Conservation (phyloP, 2,113 vertebrate genomes). For the Pelecanus crispus region DNA sequence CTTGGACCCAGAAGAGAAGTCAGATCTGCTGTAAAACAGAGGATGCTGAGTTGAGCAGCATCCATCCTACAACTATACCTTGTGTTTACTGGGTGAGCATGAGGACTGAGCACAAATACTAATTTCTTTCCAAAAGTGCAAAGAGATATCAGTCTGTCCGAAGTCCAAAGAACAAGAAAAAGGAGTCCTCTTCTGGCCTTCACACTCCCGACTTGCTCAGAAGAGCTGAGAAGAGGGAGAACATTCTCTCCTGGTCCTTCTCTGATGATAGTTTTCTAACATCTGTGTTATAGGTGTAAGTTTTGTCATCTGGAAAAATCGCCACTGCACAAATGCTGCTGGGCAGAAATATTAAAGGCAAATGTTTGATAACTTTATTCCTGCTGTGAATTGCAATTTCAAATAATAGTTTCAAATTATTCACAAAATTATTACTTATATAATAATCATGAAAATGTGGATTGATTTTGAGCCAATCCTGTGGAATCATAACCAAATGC, state of each 20-base stretch:
- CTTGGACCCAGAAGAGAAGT: not conserved
- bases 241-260: not conserved
- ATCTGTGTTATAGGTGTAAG: not conserved
- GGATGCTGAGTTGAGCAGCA: not conserved
- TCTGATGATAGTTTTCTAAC: not conserved
- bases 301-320: not conserved
- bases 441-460: not conserved
- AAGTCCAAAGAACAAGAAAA: not conserved
- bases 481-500: not conserved
- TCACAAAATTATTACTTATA: not conserved
- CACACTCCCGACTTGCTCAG: not conserved
- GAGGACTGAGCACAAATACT: not conserved
- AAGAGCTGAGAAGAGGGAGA: not conserved
- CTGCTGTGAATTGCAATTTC: not conserved
- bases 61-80: not conserved
- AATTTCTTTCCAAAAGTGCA: not conserved
- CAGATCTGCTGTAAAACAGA: not conserved
- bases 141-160: not conserved
- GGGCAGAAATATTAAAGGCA: not conserved
- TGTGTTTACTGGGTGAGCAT: not conserved
- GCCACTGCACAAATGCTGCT: not conserved
- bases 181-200: not conserved
- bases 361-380: not conserved
- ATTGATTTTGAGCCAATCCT: not conserved
- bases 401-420: not conserved